These are phyloP conservation scores for Trichoplusia ni DNA, from an alignment of 1,140 invertebrate genomes.

Conservation along the genomic window DNA sequence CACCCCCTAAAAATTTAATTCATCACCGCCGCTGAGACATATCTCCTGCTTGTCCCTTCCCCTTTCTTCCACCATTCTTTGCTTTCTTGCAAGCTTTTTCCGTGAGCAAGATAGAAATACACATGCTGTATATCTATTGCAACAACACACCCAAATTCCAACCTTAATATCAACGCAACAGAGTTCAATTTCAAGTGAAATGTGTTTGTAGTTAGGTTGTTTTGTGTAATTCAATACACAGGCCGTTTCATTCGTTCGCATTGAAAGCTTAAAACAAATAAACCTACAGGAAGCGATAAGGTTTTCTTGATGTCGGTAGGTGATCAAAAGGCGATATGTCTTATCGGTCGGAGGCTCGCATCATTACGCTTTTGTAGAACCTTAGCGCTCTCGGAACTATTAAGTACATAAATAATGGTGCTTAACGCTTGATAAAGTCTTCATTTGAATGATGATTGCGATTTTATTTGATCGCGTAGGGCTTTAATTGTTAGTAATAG, in stretches of 20 bases:
- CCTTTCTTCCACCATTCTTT: constrained; percentile 78
- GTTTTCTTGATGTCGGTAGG: constrained; percentile 56
- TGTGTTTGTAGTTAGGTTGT: constrained; percentile 33
- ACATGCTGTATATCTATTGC: constrained; percentile 50
- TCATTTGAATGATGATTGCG: too few species aligned
- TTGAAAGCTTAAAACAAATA: constrained; percentile 79
- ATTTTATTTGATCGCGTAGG: too few species aligned
- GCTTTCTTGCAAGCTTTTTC: constrained; percentile 79
- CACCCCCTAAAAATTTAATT: constrained; percentile 81
- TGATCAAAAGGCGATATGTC: constrained; percentile 60
- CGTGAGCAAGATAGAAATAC: constrained; percentile 58
- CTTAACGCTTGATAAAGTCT: too few species aligned
- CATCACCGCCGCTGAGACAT: constrained; percentile 77
- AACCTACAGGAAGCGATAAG: constrained; percentile 70
- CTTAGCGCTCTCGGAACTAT: constrained; percentile 1
- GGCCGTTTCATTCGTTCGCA: constrained; percentile 74
- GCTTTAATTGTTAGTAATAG: too few species aligned
- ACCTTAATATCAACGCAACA: constrained; percentile 27
- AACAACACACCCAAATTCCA: constrained; percentile 28
- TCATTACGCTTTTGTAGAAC: constrained; percentile 33
- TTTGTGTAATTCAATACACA: constrained; percentile 51
- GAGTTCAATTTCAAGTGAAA: constrained; percentile 26
- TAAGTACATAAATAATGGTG: background rate
- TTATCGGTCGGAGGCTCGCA: constrained; percentile 32
- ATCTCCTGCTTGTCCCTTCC: constrained; percentile 71